A percentile compares a stretch with the other conserved stretches of the same genome.
phyloP scores from a whole-genome alignment of 2,113 vertebrate species.

The Aix galericulata region DNA sequence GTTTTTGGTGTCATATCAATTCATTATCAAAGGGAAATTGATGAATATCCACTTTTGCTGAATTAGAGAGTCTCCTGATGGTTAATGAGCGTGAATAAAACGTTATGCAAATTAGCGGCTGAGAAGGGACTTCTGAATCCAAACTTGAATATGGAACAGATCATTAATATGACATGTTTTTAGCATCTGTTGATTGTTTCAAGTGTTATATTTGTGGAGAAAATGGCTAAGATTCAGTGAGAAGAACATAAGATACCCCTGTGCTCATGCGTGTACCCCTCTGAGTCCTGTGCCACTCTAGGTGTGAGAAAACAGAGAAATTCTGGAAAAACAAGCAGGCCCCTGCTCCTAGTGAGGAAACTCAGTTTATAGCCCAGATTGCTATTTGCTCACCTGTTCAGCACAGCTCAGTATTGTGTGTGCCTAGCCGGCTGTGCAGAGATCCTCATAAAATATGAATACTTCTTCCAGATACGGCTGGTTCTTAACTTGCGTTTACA shows the following conservation, averaged over 20 bases:
- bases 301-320: neutral
- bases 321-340: neutral
- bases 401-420: neutral
- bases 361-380: neutral
- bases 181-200: conserved; percentile 49
- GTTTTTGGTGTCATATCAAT: conserved; percentile 3
- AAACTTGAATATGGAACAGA: conserved; percentile 56
- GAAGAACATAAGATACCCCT: accelerated
- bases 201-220: neutral
- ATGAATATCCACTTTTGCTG: conserved; percentile 56
- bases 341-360: neutral
- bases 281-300: neutral
- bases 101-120: neutral
- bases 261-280: accelerated
- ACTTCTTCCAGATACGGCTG: neutral
- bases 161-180: conserved; percentile 8
- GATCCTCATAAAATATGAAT: conserved; percentile 56
- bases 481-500: conserved; percentile 29
- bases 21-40: conserved; percentile 45
- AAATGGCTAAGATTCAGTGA: neutral
- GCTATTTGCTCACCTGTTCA: neutral
- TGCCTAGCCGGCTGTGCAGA: conserved; percentile 8
- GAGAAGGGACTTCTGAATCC: conserved; percentile 41
- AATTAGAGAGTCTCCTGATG: conserved; percentile 46
- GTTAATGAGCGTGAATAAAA: conserved; percentile 45